Percentiles rank a stretch among this genome's conserved stretches.
phyloP scores from a whole-genome alignment of 2,888 invertebrate genomes.

The Trissonchulus latispiculum region DNA sequence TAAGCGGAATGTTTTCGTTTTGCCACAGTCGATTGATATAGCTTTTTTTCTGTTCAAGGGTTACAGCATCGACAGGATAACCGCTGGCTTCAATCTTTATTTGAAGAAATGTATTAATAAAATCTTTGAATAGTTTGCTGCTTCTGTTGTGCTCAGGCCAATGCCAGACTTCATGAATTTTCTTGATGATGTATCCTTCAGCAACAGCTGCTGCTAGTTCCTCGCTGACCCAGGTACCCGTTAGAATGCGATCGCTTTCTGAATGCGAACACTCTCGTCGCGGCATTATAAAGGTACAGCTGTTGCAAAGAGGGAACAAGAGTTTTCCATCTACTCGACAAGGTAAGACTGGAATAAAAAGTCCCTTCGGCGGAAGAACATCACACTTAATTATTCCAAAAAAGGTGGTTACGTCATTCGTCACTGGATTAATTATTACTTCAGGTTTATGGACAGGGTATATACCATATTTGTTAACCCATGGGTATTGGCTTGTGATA shows the following conservation, averaged over 20 bases:
- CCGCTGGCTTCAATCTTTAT: too few species aligned
- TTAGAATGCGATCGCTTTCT: constrained; percentile 31
- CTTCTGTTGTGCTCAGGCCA: too few species aligned
- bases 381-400: constrained; percentile 34
- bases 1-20: too few species aligned
- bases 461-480: constrained; percentile 29
- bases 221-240: constrained; percentile 34
- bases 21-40: constrained; percentile 32
- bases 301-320: constrained; percentile 33
- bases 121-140: too few species aligned
- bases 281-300: too few species aligned
- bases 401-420: constrained; percentile 25
- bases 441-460: constrained; percentile 32
- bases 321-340: constrained; percentile 30
- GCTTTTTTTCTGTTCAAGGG: constrained; percentile 27
- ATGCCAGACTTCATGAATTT: constrained; percentile 36
- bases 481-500: constrained; percentile 31
- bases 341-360: constrained; percentile 37
- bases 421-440: too few species aligned
- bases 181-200: too few species aligned
- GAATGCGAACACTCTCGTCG: constrained; percentile 33
- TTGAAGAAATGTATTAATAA: too few species aligned
- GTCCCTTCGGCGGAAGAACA: constrained; percentile 32
- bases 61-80: constrained; percentile 30
- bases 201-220: too few species aligned